phyloP scores from a whole-genome alignment of 2,797 vertebrate species.

The Microtus agrestis region DNA sequence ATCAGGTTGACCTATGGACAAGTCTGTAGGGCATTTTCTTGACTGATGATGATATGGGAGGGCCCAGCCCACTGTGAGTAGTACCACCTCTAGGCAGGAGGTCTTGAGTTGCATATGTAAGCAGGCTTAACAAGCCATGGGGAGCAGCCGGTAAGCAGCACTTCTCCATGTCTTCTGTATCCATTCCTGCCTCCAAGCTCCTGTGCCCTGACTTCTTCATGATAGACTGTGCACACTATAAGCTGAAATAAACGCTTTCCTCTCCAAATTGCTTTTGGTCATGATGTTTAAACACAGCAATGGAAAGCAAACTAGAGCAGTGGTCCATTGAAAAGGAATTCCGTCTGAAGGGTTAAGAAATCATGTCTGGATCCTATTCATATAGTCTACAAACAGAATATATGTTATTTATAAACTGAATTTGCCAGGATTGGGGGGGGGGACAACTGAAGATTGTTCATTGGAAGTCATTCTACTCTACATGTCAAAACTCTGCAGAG shows the following conservation, averaged over 20 bases:
- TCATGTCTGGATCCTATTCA: accelerated
- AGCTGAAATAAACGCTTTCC: not conserved
- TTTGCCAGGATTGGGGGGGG: accelerated
- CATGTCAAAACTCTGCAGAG: no score
- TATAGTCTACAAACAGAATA: not conserved
- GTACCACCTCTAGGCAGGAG: not conserved
- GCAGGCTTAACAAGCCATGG: not conserved
- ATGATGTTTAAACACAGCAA: not conserved
- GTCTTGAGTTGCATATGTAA: not conserved
- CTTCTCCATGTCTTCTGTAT: not conserved
- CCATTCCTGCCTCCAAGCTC: not conserved
- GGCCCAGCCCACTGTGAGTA: not conserved
- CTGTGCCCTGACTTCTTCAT: not conserved
- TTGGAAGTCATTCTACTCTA: not conserved
- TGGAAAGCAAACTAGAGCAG: not conserved
- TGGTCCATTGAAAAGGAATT: not conserved
- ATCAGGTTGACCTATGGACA: not conserved
- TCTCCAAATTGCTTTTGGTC: not conserved
- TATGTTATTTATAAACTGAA: not conserved
- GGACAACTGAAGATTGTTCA: no score
- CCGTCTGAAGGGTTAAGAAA: not conserved
- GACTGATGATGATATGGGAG: not conserved
- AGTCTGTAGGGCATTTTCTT: not conserved
- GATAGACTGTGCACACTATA: not conserved
- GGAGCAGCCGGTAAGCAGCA: not conserved